These are phyloP conservation scores for Diadophis punctatus DNA, from an alignment of 2,113 vertebrate species.

Conservation along the genomic window DNA sequence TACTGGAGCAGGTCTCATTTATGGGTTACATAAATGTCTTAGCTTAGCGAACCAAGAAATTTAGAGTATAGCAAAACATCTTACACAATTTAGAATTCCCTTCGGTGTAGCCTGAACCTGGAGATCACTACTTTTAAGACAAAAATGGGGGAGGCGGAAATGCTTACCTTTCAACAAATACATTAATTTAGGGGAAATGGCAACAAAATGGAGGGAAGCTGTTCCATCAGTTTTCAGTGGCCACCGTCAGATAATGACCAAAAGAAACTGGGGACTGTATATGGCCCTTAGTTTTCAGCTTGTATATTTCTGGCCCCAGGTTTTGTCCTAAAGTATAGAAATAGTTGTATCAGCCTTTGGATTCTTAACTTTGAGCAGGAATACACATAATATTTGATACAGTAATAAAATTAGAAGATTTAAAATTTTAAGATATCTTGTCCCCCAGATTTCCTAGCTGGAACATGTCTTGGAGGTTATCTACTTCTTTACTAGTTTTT, in stretches of 20 bases:
- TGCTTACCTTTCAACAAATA: conserved; percentile 8
- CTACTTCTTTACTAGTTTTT: background rate
- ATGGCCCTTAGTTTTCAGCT: background rate
- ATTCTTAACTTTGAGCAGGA: background rate
- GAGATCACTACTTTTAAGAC: conserved; percentile 32
- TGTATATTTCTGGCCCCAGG: background rate
- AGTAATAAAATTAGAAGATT: background rate
- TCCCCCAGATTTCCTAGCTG: background rate
- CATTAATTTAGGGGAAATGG: background rate
- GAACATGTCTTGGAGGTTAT: background rate
- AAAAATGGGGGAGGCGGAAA: conserved; percentile 16
- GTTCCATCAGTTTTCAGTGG: background rate
- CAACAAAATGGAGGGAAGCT: background rate
- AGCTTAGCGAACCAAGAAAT: conserved; percentile 29
- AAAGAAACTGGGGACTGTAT: background rate
- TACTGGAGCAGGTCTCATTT: conserved; percentile 35
- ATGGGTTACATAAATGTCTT: conserved; percentile 34
- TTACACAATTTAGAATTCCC: conserved; percentile 26
- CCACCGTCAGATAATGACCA: background rate
- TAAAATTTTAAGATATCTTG: background rate
- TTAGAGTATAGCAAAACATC: conserved; percentile 10
- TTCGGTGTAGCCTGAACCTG: conserved; percentile 37
- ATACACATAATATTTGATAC: background rate
- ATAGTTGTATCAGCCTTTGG: background rate
- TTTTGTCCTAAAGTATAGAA: background rate